phyloP scores from a whole-genome alignment of 2,113 vertebrate genomes.

The Neodon shergylaensis region DNA sequence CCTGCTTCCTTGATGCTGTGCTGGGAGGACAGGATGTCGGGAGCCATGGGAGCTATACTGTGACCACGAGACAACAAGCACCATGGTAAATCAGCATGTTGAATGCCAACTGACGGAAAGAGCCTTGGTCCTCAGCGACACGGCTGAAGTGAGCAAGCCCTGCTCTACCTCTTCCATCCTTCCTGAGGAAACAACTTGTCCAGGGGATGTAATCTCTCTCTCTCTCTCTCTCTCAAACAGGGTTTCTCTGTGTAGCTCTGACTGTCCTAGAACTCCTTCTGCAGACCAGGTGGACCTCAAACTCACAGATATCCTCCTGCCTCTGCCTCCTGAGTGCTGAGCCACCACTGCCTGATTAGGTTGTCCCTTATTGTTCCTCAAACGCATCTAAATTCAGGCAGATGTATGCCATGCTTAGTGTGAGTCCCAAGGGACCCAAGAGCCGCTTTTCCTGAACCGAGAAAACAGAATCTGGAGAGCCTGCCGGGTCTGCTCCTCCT shows the following conservation, averaged over 20 bases:
- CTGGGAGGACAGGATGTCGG: neutral
- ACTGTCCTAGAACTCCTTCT: neutral
- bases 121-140: neutral
- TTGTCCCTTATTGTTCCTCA: neutral
- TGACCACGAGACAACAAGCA: neutral
- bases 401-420: neutral
- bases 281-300: neutral
- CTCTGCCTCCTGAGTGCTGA: neutral
- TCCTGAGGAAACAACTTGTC: neutral
- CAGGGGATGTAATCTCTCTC: neutral
- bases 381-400: neutral
- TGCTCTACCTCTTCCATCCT: neutral
- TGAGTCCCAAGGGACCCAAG: neutral
- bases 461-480: neutral
- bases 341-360: neutral
- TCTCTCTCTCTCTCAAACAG: neutral
- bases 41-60: neutral
- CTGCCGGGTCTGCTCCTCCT: neutral
- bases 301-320: neutral
- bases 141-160: neutral
- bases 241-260: neutral
- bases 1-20: neutral
- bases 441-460: neutral
- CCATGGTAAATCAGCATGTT: neutral
- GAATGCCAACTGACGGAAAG: neutral